A percentile compares a stretch with the other conserved stretches of the same genome.
These are phyloP conservation scores for Oikopleura albicans DNA, from an alignment of 23 tunicate genomes.

Conservation along the genomic window DNA sequence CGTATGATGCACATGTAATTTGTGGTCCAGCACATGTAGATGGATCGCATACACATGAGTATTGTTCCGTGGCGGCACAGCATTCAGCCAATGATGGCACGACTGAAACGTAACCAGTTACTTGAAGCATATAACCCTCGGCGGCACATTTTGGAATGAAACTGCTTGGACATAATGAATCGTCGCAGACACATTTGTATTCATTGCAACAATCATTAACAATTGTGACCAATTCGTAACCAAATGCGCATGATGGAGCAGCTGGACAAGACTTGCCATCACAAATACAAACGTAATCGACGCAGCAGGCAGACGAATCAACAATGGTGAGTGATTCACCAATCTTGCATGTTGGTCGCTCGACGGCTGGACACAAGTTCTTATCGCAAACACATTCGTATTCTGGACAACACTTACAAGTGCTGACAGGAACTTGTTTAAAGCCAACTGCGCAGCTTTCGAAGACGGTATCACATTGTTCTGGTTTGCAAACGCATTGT, in stretches of 20 bases:
- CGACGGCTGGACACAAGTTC: constrained; percentile 27
- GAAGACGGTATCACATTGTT: constrained; percentile 33
- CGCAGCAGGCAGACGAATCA: constrained; percentile 55
- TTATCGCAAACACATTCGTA: constrained; percentile 65
- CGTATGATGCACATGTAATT: background rate
- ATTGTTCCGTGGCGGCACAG: background rate
- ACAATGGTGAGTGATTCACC: constrained; percentile 32
- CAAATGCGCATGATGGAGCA: background rate
- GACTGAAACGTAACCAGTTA: background rate
- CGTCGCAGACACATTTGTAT: constrained; percentile 39
- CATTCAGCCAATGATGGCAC: constrained; percentile 44
- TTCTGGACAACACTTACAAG: constrained; percentile 62
- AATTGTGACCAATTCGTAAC: background rate
- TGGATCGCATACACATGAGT: background rate
- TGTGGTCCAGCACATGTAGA: background rate
- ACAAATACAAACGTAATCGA: constrained; percentile 48
- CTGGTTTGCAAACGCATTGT: constrained; percentile 69
- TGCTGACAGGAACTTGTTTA: constrained; percentile 40
- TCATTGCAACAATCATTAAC: constrained; percentile 35
- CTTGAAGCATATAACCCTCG: background rate
- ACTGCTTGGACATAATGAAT: background rate
- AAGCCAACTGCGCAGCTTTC: constrained; percentile 28
- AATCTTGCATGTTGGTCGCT: constrained; percentile 32
- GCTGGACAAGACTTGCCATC: constrained; percentile 51
- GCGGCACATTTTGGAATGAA: background rate